Conservation (phyloP, 1,140 invertebrate species). For the Meloidogyne exigua region DNA sequence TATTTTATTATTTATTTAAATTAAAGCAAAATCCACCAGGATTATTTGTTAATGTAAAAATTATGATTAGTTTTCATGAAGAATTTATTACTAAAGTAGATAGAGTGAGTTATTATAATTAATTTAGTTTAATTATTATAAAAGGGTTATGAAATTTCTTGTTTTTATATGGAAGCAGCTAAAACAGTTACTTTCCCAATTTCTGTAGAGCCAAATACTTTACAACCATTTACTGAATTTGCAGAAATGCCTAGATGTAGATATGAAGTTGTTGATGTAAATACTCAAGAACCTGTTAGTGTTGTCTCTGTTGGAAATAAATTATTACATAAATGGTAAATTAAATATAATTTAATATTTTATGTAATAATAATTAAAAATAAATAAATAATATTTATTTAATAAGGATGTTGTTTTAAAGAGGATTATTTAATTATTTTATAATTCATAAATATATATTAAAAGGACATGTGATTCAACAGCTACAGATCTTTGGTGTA, state of each 20-base stretch:
- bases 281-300: constrained; percentile 49
- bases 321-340: constrained; percentile 54
- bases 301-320: constrained; percentile 58
- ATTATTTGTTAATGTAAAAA: constrained; percentile 57
- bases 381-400: too few relatives aligned
- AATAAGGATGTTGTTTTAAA: too few relatives aligned
- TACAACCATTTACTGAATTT: constrained; percentile 56
- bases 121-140: background rate
- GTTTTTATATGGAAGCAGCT: constrained; percentile 44
- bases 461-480: constrained; percentile 49
- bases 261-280: constrained; percentile 57
- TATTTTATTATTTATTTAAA: constrained; percentile 16
- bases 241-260: constrained; percentile 61
- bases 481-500: constrained; percentile 60
- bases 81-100: constrained; percentile 59
- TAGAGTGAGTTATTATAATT: constrained; percentile 10
- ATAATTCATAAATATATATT: background rate
- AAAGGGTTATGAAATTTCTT: constrained; percentile 34
- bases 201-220: constrained; percentile 48
- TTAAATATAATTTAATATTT: too few relatives aligned
- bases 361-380: too few relatives aligned
- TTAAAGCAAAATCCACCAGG: constrained; percentile 54
- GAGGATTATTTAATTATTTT: background rate
- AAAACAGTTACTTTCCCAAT: constrained; percentile 63
- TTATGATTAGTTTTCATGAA: constrained; percentile 60